Evolutionary conservation across 1,140 invertebrate species (phyloP).

Genomic region (Trichonephila clavipes): DNA sequence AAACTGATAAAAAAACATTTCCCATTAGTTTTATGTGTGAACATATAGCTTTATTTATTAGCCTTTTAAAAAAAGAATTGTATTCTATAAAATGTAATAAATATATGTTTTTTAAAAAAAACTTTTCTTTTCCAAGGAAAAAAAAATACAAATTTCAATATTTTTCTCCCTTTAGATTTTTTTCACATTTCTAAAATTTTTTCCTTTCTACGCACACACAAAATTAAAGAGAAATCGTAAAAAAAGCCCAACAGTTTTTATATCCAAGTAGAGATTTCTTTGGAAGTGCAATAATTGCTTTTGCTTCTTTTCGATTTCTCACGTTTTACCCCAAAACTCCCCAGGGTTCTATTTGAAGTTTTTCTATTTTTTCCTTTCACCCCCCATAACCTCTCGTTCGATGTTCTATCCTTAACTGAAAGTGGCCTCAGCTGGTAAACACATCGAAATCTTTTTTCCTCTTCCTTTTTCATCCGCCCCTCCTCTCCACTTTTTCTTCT

Average conservation of each 20-base stretch:
- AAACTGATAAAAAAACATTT: no score
- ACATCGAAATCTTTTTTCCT: not conserved
- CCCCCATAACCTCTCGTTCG: not conserved
- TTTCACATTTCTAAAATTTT: no score
- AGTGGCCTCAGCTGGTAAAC: constrained; percentile 20
- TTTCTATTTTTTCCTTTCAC: not conserved
- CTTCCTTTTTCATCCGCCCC: not conserved
- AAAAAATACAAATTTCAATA: no score
- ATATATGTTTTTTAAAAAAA: no score
- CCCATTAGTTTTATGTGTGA: no score
- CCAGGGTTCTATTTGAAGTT: not conserved
- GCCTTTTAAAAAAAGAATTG: no score
- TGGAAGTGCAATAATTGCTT: not conserved
- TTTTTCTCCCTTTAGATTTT: no score
- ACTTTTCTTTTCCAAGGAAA: no score
- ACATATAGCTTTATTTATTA: no score
- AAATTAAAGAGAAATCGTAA: not conserved
- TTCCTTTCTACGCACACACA: no score
- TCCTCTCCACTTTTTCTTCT: not conserved
- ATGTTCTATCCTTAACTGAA: not conserved
- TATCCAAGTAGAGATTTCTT: no score
- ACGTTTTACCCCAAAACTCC: not conserved
- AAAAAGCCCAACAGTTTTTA: not conserved
- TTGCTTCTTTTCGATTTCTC: not conserved
- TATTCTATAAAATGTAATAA: no score